phyloP scores from a whole-genome alignment of 1,140 invertebrate genomes.

The Heliconius hewitsoni region DNA sequence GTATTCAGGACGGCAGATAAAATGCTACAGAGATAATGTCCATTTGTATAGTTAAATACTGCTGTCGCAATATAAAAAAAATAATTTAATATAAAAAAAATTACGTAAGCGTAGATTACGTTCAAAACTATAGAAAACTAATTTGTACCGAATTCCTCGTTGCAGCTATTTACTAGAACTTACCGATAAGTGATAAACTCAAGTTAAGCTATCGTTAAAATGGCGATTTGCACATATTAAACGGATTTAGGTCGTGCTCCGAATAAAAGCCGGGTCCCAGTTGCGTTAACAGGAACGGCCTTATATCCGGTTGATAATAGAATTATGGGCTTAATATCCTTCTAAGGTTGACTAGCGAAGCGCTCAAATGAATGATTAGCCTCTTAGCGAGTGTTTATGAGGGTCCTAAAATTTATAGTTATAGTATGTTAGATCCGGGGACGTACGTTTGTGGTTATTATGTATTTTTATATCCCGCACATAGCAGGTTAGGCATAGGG shows the following conservation, averaged over 20 bases:
- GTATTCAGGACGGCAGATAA: too few species aligned
- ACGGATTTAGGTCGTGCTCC: slow-evolving; percentile 19
- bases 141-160: not conserved
- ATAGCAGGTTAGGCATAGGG: too few species aligned
- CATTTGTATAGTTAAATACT: too few species aligned
- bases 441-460: not conserved
- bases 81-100: too few species aligned
- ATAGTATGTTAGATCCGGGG: not conserved
- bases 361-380: slow-evolving; percentile 3
- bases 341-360: not conserved
- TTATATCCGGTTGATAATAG: slow-evolving; percentile 25
- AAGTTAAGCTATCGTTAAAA: slow-evolving; percentile 31
- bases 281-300: slow-evolving; percentile 22
- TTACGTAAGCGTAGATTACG: too few species aligned
- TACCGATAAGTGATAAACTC: slow-evolving; percentile 26
- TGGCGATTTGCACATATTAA: slow-evolving; percentile 33
- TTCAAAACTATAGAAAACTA: not conserved
- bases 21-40: too few species aligned
- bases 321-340: slow-evolving; percentile 26
- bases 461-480: not conserved
- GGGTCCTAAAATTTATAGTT: not conserved
- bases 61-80: not conserved
- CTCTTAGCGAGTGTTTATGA: slow-evolving; percentile 10
- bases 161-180: slow-evolving; percentile 6
- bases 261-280: slow-evolving; percentile 18